These are phyloP conservation scores for Acromyrmex echinatior DNA, from an alignment of 1,140 invertebrate genomes.

Conservation along the genomic window DNA sequence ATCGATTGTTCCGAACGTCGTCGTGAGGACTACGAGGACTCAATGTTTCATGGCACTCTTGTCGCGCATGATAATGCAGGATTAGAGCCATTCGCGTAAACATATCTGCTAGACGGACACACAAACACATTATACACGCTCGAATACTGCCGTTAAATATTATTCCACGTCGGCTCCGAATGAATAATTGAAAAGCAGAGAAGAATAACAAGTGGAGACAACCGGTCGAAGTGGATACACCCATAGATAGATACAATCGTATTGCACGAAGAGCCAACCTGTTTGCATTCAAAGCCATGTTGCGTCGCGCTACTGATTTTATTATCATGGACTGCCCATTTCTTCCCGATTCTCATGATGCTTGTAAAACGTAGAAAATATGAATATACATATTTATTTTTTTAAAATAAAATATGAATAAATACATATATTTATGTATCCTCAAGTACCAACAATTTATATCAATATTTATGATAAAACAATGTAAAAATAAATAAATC, in stretches of 20 bases:
- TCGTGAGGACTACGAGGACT: slow-evolving; percentile 44
- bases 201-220: slow-evolving; percentile 57
- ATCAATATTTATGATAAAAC: background rate
- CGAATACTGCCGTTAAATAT: slow-evolving; percentile 48
- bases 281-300: slow-evolving; percentile 20
- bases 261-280: background rate
- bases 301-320: background rate
- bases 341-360: background rate
- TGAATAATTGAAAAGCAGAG: slow-evolving; percentile 67
- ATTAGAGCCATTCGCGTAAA: slow-evolving; percentile 40
- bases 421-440: no score
- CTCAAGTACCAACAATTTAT: background rate
- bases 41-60: background rate
- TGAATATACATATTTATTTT: background rate
- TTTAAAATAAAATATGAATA: no score
- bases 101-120: background rate
- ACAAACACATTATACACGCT: background rate
- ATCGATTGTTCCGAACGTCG: background rate
- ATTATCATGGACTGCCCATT: background rate
- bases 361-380: background rate
- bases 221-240: slow-evolving; percentile 26
- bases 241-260: slow-evolving; percentile 14
- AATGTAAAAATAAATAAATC: background rate
- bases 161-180: slow-evolving; percentile 39
- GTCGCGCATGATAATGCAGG: slow-evolving; percentile 55